Conservation (phyloP, 1,140 invertebrate genomes). For the Drosophila miranda region DNA sequence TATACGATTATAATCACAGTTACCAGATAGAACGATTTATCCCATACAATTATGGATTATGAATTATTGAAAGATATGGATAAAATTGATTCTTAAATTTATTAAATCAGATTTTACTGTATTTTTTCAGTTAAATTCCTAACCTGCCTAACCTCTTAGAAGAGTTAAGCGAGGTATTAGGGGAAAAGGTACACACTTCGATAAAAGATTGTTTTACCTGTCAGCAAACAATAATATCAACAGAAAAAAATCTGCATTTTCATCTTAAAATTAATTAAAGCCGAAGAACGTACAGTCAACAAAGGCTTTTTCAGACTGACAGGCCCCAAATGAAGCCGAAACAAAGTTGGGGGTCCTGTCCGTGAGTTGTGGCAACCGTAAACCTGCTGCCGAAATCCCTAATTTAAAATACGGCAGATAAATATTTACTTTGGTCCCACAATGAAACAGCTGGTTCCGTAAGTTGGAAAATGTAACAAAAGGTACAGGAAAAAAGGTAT, state of each 20-base stretch:
- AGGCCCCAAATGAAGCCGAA: constrained; percentile 18
- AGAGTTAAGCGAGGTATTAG: constrained; percentile 18
- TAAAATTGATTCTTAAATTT: too few species aligned
- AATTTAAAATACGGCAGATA: constrained; percentile 65
- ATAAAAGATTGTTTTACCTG: constrained; percentile 5
- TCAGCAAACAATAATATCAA: not conserved
- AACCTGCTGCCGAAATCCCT: constrained; percentile 44
- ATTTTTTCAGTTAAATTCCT: too few species aligned
- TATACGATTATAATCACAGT: too few species aligned
- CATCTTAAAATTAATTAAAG: constrained; percentile 56
- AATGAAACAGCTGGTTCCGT: constrained; percentile 10
- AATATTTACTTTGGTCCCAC: constrained; percentile 55
- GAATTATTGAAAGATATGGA: too few species aligned
- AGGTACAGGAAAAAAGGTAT: too few species aligned
- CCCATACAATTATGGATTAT: too few species aligned
- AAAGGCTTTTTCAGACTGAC: constrained; percentile 29
- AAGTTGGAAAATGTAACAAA: not conserved
- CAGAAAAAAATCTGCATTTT: constrained; percentile 30
- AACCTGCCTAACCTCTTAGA: too few species aligned
- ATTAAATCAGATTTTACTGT: too few species aligned
- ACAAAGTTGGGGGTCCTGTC: constrained; percentile 23
- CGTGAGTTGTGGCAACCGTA: constrained; percentile 50
- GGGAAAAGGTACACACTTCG: constrained; percentile 17
- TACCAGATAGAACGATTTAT: too few species aligned
- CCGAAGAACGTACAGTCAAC: constrained; percentile 43